A percentile compares a stretch with the other conserved stretches of the same genome.
Conservation (phyloP, 2,888 invertebrate species). For the Celastrina argiolus region DNA sequence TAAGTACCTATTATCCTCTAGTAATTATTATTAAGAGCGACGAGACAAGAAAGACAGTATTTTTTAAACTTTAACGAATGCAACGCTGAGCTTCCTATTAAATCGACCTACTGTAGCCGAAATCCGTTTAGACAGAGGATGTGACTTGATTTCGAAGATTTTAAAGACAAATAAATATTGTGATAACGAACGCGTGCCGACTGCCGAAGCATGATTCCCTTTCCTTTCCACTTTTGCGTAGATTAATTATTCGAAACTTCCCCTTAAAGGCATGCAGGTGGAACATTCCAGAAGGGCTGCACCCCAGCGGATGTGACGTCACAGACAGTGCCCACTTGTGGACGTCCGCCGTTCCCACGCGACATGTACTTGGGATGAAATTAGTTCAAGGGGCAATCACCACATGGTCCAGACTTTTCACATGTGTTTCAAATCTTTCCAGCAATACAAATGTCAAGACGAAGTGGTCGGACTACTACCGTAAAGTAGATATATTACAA, state of each 20-base stretch:
- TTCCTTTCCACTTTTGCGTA: not conserved
- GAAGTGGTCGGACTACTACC: too few species aligned
- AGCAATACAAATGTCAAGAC: not conserved
- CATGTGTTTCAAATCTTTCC: not conserved
- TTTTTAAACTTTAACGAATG: not conserved
- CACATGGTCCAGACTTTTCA: not conserved
- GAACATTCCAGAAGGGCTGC: constrained; percentile 1
- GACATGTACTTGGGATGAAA: not conserved
- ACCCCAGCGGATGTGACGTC: constrained; percentile 1
- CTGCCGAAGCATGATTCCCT: not conserved
- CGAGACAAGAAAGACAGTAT: not conserved
- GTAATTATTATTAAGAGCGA: not conserved
- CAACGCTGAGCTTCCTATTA: not conserved
- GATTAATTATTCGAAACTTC: not conserved
- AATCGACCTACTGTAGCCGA: not conserved
- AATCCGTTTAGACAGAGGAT: too few species aligned
- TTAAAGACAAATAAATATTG: too few species aligned
- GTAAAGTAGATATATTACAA: too few species aligned
- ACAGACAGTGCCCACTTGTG: constrained; percentile 10
- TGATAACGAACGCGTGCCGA: not conserved
- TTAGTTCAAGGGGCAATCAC: not conserved
- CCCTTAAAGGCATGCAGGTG: constrained; percentile 1
- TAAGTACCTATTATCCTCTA: not conserved
- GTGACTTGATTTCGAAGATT: too few species aligned
- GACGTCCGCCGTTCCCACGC: not conserved